phyloP scores from a whole-genome alignment of 2,113 vertebrate species.

The Corapipo altera region DNA sequence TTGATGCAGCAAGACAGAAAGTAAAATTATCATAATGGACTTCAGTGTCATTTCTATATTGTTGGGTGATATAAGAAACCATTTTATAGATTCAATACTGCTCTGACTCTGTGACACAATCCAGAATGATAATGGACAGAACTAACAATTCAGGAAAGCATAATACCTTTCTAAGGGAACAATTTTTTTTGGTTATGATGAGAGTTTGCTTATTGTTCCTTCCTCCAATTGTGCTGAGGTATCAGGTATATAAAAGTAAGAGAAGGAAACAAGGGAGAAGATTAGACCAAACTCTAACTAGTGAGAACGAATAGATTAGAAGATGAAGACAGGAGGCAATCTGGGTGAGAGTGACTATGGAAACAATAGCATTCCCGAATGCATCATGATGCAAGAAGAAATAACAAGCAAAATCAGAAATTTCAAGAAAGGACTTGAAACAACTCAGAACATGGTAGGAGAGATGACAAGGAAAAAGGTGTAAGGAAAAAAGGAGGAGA shows the following conservation, averaged over 20 bases:
- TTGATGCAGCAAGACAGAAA: background rate
- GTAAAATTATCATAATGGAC: background rate
- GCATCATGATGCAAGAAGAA: background rate
- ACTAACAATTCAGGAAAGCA: background rate
- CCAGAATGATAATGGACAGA: background rate
- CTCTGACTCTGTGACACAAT: background rate
- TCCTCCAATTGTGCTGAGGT: background rate
- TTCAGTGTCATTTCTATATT: background rate
- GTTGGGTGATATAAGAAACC: background rate
- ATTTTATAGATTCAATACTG: background rate
- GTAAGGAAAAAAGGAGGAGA: background rate
- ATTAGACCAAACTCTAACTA: background rate
- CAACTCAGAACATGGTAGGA: background rate
- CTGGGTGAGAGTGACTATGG: background rate
- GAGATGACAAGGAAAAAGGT: background rate
- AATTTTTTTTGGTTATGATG: background rate
- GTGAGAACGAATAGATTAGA: background rate
- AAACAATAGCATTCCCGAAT: background rate
- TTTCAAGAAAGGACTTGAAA: background rate
- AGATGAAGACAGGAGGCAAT: background rate
- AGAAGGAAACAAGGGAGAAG: background rate
- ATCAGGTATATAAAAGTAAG: background rate
- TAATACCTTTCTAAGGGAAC: background rate
- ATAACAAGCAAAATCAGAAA: background rate
- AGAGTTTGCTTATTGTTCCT: background rate